Evolutionary conservation across 2,113 vertebrate species (phyloP).

Genomic region (Dicentrarchus labrax): DNA sequence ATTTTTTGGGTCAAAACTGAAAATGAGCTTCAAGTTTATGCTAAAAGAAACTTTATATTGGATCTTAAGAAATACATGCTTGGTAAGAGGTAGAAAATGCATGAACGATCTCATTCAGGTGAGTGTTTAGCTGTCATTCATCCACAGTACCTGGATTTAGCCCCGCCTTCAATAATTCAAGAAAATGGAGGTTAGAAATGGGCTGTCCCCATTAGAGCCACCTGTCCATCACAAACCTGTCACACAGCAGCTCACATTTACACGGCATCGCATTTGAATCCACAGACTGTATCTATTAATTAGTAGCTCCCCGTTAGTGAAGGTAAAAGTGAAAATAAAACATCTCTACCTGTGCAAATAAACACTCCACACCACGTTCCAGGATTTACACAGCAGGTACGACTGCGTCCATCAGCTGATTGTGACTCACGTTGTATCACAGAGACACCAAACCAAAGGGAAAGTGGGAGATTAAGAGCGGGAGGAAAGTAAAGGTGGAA

Average conservation of each 20-base stretch:
- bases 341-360: conserved; percentile 22
- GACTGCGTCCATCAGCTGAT: conserved; percentile 1
- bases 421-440: not conserved
- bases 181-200: conserved; percentile 54
- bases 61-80: not conserved
- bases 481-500: conserved; percentile 55
- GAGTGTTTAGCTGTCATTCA: conserved; percentile 53
- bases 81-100: conserved; percentile 5
- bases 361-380: not conserved
- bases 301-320: conserved; percentile 3
- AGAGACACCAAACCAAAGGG: conserved; percentile 29
- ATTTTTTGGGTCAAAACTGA: not conserved
- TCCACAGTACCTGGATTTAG: conserved; percentile 55
- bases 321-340: not conserved
- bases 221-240: conserved; percentile 54
- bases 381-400: no score
- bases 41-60: not conserved
- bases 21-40: not conserved
- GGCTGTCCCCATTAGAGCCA: conserved; percentile 61
- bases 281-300: conserved; percentile 33
- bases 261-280: conserved; percentile 10
- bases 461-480: conserved; percentile 28
- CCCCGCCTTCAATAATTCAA: conserved; percentile 77
- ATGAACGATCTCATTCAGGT: conserved; percentile 39
- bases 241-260: conserved; percentile 22